Percentiles rank a stretch among this genome's conserved stretches.
Conservation (phyloP, 2,888 invertebrate species). For the Conops quadrifasciatus region DNA sequence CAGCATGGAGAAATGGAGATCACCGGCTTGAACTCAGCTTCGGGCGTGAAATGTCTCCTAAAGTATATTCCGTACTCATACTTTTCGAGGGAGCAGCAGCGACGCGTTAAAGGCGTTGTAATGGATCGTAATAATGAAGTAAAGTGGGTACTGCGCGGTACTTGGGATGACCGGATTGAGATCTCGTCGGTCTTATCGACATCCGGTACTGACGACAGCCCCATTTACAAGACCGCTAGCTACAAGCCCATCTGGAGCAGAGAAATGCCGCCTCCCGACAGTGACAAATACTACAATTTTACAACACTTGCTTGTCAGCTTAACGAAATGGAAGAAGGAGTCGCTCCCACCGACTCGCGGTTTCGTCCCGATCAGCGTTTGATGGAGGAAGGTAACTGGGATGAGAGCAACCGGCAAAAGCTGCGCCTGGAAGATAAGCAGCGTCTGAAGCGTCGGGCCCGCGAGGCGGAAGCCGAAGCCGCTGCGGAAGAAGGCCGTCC, state of each 20-base stretch:
- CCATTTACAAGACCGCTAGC: conserved; percentile 91
- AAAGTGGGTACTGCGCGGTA: conserved; percentile 81
- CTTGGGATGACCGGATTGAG: conserved; percentile 97
- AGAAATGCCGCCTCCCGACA: conserved; percentile 74
- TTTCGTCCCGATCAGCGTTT: conserved; percentile 94
- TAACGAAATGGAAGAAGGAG: conserved; percentile 91
- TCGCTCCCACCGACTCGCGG: conserved; percentile 95
- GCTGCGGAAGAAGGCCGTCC: conserved; percentile 72
- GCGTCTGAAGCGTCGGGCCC: conserved; percentile 77
- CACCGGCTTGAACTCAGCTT: conserved; percentile 81
- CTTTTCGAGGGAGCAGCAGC: conserved; percentile 94
- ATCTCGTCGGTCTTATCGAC: conserved; percentile 86
- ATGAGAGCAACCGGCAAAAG: conserved; percentile 88
- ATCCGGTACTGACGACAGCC: conserved; percentile 76
- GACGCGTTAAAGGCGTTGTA: conserved; percentile 85
- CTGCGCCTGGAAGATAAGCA: conserved; percentile 95
- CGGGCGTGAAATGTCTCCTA: conserved; percentile 93
- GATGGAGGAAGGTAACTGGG: conserved; percentile 95
- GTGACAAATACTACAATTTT: conserved; percentile 89
- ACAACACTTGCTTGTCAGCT: conserved; percentile 94
- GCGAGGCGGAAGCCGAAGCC: conserved; percentile 82
- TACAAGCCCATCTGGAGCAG: conserved; percentile 89
- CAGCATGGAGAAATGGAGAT: conserved; percentile 99
- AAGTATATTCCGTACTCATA: conserved; percentile 99
- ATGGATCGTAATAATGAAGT: conserved; percentile 77